Base-by-base conservation (phyloP, 1,140 invertebrate genomes). In the Drosophila ananassae region DNA sequence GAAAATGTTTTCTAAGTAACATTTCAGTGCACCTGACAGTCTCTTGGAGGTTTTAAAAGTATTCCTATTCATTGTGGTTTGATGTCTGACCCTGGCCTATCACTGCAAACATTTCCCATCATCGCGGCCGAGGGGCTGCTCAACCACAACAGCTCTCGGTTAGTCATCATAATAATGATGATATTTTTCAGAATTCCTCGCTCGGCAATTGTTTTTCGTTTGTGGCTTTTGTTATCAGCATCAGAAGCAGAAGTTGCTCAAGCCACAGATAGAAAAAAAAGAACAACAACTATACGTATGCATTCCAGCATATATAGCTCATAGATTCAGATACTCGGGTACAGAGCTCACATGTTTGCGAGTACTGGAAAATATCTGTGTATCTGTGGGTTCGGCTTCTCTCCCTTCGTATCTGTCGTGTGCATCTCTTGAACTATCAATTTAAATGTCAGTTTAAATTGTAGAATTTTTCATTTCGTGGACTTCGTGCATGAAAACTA, bases 381-480 rank as follows among this genome's bases (percentile, higher is more conserved):
- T 71, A 60, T 44, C 60, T 57, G 52, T 28, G 52, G 51, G 59
- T 34, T 60, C 57, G 50, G 61, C 59, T 62, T 44, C 73, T 48
- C 53, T 73, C 78, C 69, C 44, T 25, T 63, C 76, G 71, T 83
- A 87, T 89, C 83, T 89, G 83, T 89, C 84, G 83, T 90, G 82
- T 87, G 87, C 82, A 90, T 90, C 87, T 90, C 87, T 90, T 90
- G 87, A 90, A 90, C 87, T 87, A 90, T 90, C 87, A 90, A 90
- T 90, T 90, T 90, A 90, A 90, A 90, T 90, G 87, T 90, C 87
- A 90, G 87, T 90, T 90, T 90, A 90, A 90, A 90, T 90, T 90
- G 87, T 90, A 87, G 82, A 87, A 87, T 90, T 90, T 90, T 90
- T 89, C 85, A 90, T 84, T 90, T 90, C 72, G 84, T 89, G 83